Evolutionary conservation across 2,113 vertebrate species (phyloP), one percentile per base, ranked within the genome.

Genomic region (Pipa parva): DNA sequence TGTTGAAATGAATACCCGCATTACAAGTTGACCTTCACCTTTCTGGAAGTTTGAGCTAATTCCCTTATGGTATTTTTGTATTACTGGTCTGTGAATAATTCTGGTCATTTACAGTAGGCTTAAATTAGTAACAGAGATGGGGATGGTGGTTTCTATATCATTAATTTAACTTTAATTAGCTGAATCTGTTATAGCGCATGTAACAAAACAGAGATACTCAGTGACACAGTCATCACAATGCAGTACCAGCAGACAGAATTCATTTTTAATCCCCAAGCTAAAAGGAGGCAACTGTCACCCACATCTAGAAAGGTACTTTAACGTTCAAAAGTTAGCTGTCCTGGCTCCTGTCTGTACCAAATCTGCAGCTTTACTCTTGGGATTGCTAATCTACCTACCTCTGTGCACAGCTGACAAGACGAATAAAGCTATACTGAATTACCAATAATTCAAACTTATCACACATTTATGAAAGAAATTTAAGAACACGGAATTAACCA

Each of bases 291-390:
- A 84, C 90, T 89, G 84, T 92, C 90, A 89, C 85, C 86, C 86
- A 84, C 83, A 84, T 86, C 89, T 89, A 85, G 84, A 80, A 88
- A 90, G 91, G 84, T 86, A 85, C 78, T 84, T 83, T 88, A 89
- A 89, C 90, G 89, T 92, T 95, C 89, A 93, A 89, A 90, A 91
- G 88, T 91, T 88, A 92, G 88, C 89, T 70, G 74, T 91, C 89
- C 90, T 89, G 79, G 81, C 79, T 83, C 79, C 78, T 87, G 85
- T 87, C 83, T 88, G 81, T 78, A 86, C 81, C 79, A 85, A 87
- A 87, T 87, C 84, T 78, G 76, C 77, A 84, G 81, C 82, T 74
- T 81, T 81, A 85, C 85, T 86, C 87, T 57, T 60, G 82, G 91
- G 85, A 82, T 82, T 79, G 78, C 80, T 87, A 89, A 89, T 90